phyloP scores from a whole-genome alignment of 2,113 vertebrate species.

The Malurus melanocephalus region DNA sequence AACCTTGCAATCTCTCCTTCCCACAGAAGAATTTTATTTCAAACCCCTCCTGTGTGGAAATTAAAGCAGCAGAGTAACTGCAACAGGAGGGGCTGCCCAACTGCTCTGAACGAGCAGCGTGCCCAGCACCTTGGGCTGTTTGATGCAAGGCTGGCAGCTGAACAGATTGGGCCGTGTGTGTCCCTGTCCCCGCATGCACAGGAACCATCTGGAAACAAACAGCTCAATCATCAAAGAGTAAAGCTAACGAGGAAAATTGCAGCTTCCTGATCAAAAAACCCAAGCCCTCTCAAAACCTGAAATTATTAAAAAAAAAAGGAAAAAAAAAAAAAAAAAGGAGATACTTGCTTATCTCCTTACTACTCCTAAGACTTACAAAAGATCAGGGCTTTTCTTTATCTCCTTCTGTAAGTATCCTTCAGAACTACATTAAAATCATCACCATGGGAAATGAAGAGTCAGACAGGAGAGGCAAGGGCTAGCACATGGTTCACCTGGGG shows the following conservation, averaged over 20 bases:
- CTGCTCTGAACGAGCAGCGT: background rate
- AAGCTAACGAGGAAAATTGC: background rate
- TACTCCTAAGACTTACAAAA: background rate
- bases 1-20: background rate
- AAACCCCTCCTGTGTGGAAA: background rate
- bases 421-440: background rate
- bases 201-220: slow-evolving; percentile 53
- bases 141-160: background rate
- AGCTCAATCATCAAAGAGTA: slow-evolving; percentile 46
- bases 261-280: background rate
- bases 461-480: background rate
- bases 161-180: slow-evolving; percentile 8
- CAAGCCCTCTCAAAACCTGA: fast-evolving
- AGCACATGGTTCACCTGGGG: background rate
- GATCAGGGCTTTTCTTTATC: background rate
- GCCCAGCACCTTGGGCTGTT: slow-evolving; percentile 15
- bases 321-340: background rate
- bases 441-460: background rate
- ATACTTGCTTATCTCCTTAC: background rate
- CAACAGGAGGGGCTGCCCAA: background rate
- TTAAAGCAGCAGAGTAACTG: background rate
- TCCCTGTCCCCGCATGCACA: background rate
- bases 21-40: background rate
- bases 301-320: background rate
- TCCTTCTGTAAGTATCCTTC: background rate